These are phyloP conservation scores for Pseudocheirus occidentalis DNA, from an alignment of 2,797 vertebrate species.

Conservation along the genomic window DNA sequence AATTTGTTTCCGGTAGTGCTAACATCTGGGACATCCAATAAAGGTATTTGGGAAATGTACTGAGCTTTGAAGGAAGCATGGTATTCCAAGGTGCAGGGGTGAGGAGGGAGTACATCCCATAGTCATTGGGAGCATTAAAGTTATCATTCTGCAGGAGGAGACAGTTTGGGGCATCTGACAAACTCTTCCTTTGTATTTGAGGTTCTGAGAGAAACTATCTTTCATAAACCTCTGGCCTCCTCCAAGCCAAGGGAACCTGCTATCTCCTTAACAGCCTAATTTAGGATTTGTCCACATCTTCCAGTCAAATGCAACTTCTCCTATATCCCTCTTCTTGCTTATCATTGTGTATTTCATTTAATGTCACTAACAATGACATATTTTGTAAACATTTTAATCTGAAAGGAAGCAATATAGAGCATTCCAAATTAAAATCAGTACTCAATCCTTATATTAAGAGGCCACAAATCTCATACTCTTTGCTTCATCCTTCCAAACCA, in stretches of 20 bases:
- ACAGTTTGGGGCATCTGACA: background rate
- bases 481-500: background rate
- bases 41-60: background rate
- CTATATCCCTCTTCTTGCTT: background rate
- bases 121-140: background rate
- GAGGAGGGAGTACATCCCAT: accelerated
- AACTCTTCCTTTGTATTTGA: background rate
- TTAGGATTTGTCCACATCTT: background rate
- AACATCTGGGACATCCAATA: background rate
- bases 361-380: background rate
- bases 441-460: background rate
- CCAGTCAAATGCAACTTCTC: background rate
- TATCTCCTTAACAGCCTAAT: background rate
- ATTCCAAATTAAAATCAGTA: background rate
- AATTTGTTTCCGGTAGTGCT: background rate
- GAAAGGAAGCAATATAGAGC: background rate
- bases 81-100: background rate
- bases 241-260: background rate
- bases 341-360: background rate
- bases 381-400: background rate
- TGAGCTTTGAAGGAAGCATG: background rate
- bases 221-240: background rate
- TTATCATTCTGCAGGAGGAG: background rate
- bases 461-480: background rate
- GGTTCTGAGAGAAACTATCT: background rate